Evolutionary conservation across 2,113 vertebrate species (phyloP).

Genomic region (Lucifuga dentata): DNA sequence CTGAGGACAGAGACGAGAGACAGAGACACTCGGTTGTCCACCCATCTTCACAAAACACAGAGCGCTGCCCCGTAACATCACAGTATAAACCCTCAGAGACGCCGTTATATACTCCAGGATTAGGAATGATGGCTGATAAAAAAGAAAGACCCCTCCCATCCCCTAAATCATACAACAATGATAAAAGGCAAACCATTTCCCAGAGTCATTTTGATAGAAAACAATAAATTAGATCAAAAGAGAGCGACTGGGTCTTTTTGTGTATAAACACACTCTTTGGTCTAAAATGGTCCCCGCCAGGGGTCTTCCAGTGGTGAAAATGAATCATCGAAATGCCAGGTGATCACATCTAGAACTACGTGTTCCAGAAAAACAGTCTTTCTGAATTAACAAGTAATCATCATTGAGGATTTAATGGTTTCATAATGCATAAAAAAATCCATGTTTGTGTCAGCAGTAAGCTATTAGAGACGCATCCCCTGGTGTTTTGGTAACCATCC

Average conservation of each 20-base stretch:
- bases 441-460: slow-evolving; percentile 39
- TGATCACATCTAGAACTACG: slow-evolving; percentile 69
- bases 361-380: slow-evolving; percentile 37
- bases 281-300: slow-evolving; percentile 12
- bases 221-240: slow-evolving; percentile 51
- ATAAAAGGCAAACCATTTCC: slow-evolving; percentile 30
- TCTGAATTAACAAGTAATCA: slow-evolving; percentile 51
- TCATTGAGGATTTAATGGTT: slow-evolving; percentile 46
- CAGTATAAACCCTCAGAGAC: slow-evolving; percentile 1
- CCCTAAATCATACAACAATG: slow-evolving; percentile 21
- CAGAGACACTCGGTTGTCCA: slow-evolving; percentile 28
- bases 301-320: slow-evolving; percentile 54
- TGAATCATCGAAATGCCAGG: slow-evolving; percentile 60
- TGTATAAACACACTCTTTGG: slow-evolving; percentile 25
- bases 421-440: slow-evolving; percentile 34
- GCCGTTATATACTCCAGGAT: background rate
- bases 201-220: slow-evolving; percentile 23
- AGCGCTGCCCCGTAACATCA: background rate
- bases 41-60: slow-evolving; percentile 32
- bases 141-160: background rate
- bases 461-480: slow-evolving; percentile 35
- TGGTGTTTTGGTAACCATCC: slow-evolving; percentile 15
- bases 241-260: slow-evolving; percentile 27
- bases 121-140: slow-evolving; percentile 20
- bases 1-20: slow-evolving; percentile 33